Conservation (phyloP, 1,140 invertebrate species). For the Pseudomyrmex dendroicus region DNA sequence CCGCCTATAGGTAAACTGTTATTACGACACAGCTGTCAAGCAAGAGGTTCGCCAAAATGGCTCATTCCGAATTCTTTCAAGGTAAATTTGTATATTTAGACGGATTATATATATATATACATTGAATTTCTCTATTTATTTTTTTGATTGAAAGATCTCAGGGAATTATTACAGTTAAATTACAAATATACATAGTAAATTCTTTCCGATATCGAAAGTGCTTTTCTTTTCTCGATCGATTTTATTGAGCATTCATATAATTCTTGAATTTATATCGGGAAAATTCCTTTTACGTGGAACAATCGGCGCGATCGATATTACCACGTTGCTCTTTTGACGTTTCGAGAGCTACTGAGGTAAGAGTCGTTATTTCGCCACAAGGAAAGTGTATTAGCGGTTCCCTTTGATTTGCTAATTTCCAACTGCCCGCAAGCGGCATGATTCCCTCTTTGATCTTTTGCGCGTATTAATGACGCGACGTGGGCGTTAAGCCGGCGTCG, state of each 20-base stretch:
- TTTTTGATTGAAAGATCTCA: no score
- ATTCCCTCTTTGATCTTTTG: slow-evolving; percentile 57
- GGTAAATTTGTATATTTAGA: no score
- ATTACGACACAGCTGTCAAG: not conserved
- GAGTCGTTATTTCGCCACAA: slow-evolving; percentile 50
- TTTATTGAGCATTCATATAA: not conserved
- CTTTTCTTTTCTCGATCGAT: slow-evolving; percentile 2
- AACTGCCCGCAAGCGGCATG: slow-evolving; percentile 55
- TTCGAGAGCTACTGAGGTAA: slow-evolving; percentile 36
- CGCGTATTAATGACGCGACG: slow-evolving; percentile 52
- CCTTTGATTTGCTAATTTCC: slow-evolving; percentile 63
- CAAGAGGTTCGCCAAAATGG: not conserved
- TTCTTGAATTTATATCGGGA: slow-evolving; percentile 36
- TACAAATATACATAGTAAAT: not conserved
- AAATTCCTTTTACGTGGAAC: slow-evolving; percentile 11
- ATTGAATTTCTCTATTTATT: no score
- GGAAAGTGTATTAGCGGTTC: slow-evolving; percentile 57
- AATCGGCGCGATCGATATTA: slow-evolving; percentile 41
- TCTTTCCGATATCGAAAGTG: not conserved
- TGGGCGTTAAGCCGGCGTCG: slow-evolving; percentile 40
- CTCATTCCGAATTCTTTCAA: no score
- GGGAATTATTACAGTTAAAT: no score
- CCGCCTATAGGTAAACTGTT: not conserved
- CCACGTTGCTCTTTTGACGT: slow-evolving; percentile 34
- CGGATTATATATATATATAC: no score